Conservation (phyloP, 2,888 invertebrate genomes). For the Polyommatus icarus region DNA sequence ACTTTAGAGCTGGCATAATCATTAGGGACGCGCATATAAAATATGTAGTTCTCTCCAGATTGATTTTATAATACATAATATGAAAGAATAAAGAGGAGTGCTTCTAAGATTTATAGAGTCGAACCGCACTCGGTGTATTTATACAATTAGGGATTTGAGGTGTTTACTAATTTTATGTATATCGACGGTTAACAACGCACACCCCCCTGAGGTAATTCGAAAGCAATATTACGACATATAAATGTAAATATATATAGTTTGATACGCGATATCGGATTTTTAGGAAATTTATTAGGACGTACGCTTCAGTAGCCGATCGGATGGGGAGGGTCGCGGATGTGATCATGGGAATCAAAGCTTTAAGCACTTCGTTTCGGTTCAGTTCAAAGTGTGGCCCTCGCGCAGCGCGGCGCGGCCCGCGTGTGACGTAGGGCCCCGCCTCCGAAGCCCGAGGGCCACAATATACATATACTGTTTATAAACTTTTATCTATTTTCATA, state of each 20-base stretch:
- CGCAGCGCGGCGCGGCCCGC: constrained; percentile 33
- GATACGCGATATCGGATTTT: constrained; percentile 74
- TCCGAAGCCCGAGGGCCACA: constrained; percentile 51
- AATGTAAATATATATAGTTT: constrained; percentile 80
- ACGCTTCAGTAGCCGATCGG: constrained; percentile 72
- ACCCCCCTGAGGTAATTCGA: constrained; percentile 78
- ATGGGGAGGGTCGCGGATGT: constrained; percentile 67
- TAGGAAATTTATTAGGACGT: constrained; percentile 76
- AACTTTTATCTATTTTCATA: constrained; percentile 75
- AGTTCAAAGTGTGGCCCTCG: constrained; percentile 62
- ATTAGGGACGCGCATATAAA: constrained; percentile 72
- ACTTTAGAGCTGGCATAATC: constrained; percentile 69
- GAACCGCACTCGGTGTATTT: constrained; percentile 70
- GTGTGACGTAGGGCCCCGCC: not conserved
- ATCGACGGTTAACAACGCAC: constrained; percentile 69
- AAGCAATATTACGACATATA: constrained; percentile 81
- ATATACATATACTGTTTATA: constrained; percentile 43
- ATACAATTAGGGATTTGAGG: constrained; percentile 74
- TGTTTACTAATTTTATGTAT: constrained; percentile 72
- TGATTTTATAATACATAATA: constrained; percentile 33
- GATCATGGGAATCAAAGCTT: constrained; percentile 79
- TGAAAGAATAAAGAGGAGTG: constrained; percentile 71
- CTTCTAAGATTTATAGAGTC: constrained; percentile 72
- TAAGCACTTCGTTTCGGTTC: constrained; percentile 69
- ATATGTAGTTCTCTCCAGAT: constrained; percentile 54